These are phyloP conservation scores for Tipula lateralis DNA, from an alignment of 2,888 invertebrate species.

Conservation along the genomic window DNA sequence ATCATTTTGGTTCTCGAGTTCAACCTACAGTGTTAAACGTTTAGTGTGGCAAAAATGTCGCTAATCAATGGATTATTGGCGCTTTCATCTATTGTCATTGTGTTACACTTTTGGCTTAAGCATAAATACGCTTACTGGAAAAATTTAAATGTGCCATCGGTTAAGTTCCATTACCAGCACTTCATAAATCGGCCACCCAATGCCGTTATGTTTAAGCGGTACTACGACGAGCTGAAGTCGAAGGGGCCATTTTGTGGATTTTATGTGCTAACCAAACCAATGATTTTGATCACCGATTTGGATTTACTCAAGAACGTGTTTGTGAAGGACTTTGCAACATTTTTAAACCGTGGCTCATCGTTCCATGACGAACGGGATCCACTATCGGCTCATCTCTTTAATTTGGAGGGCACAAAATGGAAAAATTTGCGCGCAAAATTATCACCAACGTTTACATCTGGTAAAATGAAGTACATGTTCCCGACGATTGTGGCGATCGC, in stretches of 20 bases:
- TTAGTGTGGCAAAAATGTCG: not conserved
- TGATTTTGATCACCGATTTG: conserved; percentile 58
- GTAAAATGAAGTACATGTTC: too few relatives aligned
- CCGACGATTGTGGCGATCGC: conserved; percentile 61
- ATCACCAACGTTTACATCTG: conserved; percentile 64
- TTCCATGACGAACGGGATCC: conserved; percentile 58
- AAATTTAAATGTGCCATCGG: conserved; percentile 55
- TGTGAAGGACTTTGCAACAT: conserved; percentile 59
- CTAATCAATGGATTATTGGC: not conserved
- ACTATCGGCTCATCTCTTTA: conserved; percentile 57
- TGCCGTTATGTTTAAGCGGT: conserved; percentile 58
- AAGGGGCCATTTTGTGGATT: conserved; percentile 52
- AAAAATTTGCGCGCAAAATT: conserved; percentile 58
- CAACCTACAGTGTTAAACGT: not conserved
- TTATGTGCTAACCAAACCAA: conserved; percentile 58
- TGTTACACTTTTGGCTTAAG: not conserved
- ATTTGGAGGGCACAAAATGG: conserved; percentile 57
- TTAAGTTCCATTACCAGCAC: conserved; percentile 59
- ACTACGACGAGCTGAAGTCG: conserved; percentile 53
- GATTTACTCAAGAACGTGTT: conserved; percentile 58
- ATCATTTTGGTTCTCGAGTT: not conserved
- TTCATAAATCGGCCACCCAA: conserved; percentile 52
- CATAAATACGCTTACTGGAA: conserved; percentile 52
- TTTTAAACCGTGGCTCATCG: conserved; percentile 61
- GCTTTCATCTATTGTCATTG: not conserved